Percentiles rank a stretch among this genome's conserved stretches.
Conservation (phyloP, 92 coral and sea anemone species). For the Siderastrea radians region DNA sequence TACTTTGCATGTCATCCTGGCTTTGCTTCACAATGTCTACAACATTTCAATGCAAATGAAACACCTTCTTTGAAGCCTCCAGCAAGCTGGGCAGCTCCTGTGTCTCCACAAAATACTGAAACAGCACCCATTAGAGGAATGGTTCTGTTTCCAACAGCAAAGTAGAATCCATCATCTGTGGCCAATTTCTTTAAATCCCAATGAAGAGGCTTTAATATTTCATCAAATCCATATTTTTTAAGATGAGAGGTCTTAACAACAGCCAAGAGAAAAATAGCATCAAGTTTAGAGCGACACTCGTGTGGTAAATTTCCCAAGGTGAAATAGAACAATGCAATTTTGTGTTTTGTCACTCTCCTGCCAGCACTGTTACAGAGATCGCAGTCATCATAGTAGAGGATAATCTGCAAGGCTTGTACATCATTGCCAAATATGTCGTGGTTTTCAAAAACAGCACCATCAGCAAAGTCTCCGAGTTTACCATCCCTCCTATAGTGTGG, state of each 20-base stretch:
- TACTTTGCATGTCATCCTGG: conserved; percentile 47
- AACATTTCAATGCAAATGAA: conserved; percentile 47
- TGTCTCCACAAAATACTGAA: conserved; percentile 52
- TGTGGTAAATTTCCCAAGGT: conserved; percentile 37
- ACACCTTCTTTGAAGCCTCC: conserved; percentile 62
- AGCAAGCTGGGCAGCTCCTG: conserved; percentile 40
- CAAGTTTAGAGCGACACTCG: conserved; percentile 29
- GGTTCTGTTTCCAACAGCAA: conserved; percentile 4
- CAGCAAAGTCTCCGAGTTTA: conserved; percentile 34
- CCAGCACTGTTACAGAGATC: conserved; percentile 64
- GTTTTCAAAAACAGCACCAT: conserved; percentile 45
- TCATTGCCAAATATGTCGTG: conserved; percentile 41
- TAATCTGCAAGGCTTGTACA: conserved; percentile 42
- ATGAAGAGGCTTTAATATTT: conserved; percentile 39
- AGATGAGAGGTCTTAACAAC: conserved; percentile 49
- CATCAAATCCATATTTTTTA: conserved; percentile 44
- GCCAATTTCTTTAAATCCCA: conserved; percentile 34
- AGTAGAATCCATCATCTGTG: conserved; percentile 16
- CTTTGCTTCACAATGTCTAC: conserved; percentile 61
- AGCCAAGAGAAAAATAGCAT: conserved; percentile 51
- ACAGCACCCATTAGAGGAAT: conserved; percentile 31
- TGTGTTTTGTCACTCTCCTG: conserved; percentile 27
- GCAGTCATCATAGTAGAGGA: conserved; percentile 54
- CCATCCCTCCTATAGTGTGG: conserved; percentile 33
- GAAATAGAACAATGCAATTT: conserved; percentile 38